Conservation (phyloP, 2,113 vertebrate species). For the Boleophthalmus pectinirostris region DNA sequence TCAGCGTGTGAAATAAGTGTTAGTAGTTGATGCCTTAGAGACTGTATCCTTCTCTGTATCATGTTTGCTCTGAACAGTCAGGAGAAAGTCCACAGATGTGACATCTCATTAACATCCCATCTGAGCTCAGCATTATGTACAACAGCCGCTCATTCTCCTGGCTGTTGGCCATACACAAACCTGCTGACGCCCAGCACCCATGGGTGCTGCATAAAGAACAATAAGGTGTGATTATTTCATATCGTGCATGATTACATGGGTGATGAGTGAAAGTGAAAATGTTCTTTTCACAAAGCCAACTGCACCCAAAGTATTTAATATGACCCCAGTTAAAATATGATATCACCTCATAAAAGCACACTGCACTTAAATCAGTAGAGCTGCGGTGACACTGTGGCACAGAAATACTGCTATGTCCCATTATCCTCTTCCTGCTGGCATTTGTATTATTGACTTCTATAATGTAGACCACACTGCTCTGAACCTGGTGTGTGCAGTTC, state of each 20-base stretch:
- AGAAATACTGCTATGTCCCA: neutral
- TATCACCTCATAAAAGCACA: neutral
- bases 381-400: neutral
- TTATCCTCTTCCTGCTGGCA: neutral
- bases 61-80: slow-evolving; percentile 21
- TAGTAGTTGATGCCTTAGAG: slow-evolving; percentile 5
- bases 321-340: no score
- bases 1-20: slow-evolving; percentile 5
- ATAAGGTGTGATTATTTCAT: neutral
- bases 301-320: neutral
- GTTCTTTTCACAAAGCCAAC: neutral
- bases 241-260: neutral
- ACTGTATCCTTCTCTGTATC: slow-evolving; percentile 9
- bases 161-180: slow-evolving; percentile 19
- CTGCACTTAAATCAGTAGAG: neutral
- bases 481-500: slow-evolving; percentile 8
- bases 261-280: no score
- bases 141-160: slow-evolving; percentile 22
- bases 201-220: neutral
- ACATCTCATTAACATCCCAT: slow-evolving; percentile 53
- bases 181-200: slow-evolving; percentile 17
- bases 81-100: slow-evolving; percentile 34
- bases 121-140: slow-evolving; percentile 46
- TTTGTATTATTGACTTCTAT: neutral
- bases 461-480: neutral